Evolutionary conservation across 1,140 invertebrate species (phyloP), one percentile per base, ranked within the genome.

Genomic region (Semibalanus balanoides): DNA sequence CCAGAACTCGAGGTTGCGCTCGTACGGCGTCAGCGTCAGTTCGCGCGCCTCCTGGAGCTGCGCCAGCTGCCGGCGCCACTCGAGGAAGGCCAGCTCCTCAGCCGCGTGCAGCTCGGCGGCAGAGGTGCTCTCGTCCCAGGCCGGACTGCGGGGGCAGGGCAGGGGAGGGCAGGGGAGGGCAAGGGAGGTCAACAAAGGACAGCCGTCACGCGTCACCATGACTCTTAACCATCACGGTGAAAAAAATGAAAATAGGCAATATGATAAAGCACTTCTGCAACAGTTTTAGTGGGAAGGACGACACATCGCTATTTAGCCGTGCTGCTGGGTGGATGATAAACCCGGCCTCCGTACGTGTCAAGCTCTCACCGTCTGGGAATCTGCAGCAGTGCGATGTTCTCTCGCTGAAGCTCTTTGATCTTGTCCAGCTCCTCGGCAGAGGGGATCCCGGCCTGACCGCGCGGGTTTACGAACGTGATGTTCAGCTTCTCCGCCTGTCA

Each of bases 1-100:
- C 98, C 98, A 99, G 78, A 99, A 94, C 83, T 99, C 96, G 28
- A 99, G 84, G 85, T 99, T 99, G 80, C 95, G 93, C 82, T 99
- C 98, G 85, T 97, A 99, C 0, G 97, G 98, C 3, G 97, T 99
- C 75, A 99, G 83, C 0, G 93, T 85, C 7, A 98, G 83, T 19
- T 89, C 89, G 74, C 96, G 88, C 30, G 87, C 86, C 83, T 95
- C 92, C 84, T 96, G 92, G 0, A 98, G 82, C 76, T 86, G 78
- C 29, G 93, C 89, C 69, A 99, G 86, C 69, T 88, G 85, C 76
- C 92, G 87, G 79, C 95, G 86, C 97, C 97, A 99, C 76, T 93
- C 87, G 0, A 97, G 84, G 83, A 98, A 99, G 28, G 88, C 85
- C 78, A 92, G 89, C 80, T 88, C 89, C 83, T 99, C 97, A 78